These are phyloP conservation scores for Neoniphon sammara DNA, from an alignment of 2,797 vertebrate species.

Conservation along the genomic window DNA sequence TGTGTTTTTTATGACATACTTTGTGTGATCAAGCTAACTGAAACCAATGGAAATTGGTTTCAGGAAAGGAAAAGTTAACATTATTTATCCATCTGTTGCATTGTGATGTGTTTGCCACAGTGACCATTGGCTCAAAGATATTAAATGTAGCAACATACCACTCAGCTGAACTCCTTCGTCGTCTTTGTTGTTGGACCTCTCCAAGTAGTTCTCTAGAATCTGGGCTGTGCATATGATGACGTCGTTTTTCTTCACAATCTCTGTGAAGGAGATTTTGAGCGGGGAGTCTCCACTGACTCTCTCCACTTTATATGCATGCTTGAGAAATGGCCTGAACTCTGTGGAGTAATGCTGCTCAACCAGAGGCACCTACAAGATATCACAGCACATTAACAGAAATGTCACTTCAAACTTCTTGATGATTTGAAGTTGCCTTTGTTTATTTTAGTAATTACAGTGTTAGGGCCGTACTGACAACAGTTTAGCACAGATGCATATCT, in stretches of 20 bases:
- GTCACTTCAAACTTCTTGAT: neutral
- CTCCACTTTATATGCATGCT: conserved; percentile 84
- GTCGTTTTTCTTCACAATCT: conserved; percentile 85
- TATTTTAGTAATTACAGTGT: conserved; percentile 1
- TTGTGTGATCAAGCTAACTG: neutral
- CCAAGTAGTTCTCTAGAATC: conserved; percentile 94
- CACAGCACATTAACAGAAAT: neutral
- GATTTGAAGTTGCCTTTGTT: conserved; percentile 21
- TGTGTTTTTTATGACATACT: neutral
- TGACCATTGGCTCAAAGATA: neutral
- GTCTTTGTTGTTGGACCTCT: conserved; percentile 81
- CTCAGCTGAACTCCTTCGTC: conserved; percentile 89
- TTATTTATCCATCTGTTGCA: too few species aligned
- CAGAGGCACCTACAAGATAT: conserved; percentile 86
- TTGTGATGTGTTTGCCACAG: neutral
- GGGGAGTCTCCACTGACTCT: conserved; percentile 90
- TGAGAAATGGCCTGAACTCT: conserved; percentile 91
- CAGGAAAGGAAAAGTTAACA: too few species aligned
- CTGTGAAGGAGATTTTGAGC: conserved; percentile 94
- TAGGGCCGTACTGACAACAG: conserved; percentile 10
- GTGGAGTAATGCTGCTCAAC: conserved; percentile 91
- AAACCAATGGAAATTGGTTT: neutral
- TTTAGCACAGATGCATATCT: conserved; percentile 9
- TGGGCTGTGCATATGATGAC: conserved; percentile 97
- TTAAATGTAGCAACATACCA: conserved; percentile 76